Evolutionary conservation across 1,140 invertebrate genomes (phyloP), one percentile per base, ranked within the genome.

Genomic region (Fopius arisanus): DNA sequence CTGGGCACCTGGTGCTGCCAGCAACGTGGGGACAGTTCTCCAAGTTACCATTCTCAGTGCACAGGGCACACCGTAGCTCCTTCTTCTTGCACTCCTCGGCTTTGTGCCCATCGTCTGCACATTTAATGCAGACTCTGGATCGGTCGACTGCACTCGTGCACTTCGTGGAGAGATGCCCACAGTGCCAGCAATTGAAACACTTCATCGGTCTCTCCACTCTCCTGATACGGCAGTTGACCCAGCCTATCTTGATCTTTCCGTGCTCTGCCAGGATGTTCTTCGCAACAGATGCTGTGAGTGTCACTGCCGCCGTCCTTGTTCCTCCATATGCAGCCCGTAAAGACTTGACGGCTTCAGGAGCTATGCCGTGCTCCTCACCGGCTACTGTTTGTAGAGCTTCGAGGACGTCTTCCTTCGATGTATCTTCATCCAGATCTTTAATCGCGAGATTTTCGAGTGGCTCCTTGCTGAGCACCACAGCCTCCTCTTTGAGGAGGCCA

Each of bases 181-280:
- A 67, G 12, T 73, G 40, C 75, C 75, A 37, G 33, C 33, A 37
- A 4, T 37, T 37, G 12, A 37, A 76, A 59, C 75, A 76, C 31
- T 59, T 76, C n/a, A 70, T 70, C n/a, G 63, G 37, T 6, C 7
- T 6, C 16, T 29, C 12, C 7, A 10, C 28, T 40, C 23, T 29
- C 2, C 40, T n/a, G 2, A 74, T 19, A 7, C 72, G 43, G 66
- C 72, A 74, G 9, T n/a, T 62, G 1, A 43, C 21, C 72, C 65
- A 74, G n/a, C 37, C 72, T 3, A 68, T 68, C 4, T 66, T 67
- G 26, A 74, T 51, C 19, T 41, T 74, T 0, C 69, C 54, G 3
- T 37, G 33, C 12, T 37, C 33, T 37, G 5, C 33, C 5, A n/a
- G n/a, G n/a, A n/a, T 37, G 5, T 37, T 62, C 5, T 37, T 12